Percentiles rank a stretch among this genome's conserved stretches.
Evolutionary conservation across 2,888 invertebrate genomes (phyloP).

Genomic region (Schizotus pectinicornis): DNA sequence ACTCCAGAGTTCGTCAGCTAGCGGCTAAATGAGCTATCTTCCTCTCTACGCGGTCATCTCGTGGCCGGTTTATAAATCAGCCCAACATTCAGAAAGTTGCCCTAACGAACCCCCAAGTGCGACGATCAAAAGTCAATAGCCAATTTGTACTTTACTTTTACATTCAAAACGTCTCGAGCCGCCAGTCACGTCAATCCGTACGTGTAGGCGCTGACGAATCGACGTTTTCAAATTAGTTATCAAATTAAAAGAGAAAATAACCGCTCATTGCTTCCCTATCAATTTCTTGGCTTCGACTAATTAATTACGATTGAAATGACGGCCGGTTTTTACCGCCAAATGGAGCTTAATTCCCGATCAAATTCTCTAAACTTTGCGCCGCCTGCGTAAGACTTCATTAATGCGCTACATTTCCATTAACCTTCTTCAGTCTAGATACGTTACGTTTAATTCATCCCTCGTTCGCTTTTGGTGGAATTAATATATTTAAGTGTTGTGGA

Average conservation of each 20-base stretch:
- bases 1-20: slow-evolving; percentile 43
- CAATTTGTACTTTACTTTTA: slow-evolving; percentile 45
- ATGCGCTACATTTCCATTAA: no score
- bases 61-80: slow-evolving; percentile 55
- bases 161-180: slow-evolving; percentile 35
- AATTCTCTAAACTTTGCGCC: slow-evolving; percentile 36
- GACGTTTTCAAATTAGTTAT: slow-evolving; percentile 7
- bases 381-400: slow-evolving; percentile 7
- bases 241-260: slow-evolving; percentile 11
- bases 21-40: slow-evolving; percentile 47
- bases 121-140: slow-evolving; percentile 50
- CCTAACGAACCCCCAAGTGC: slow-evolving; percentile 49
- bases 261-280: neutral
- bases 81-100: slow-evolving; percentile 53
- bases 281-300: no score
- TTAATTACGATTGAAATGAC: slow-evolving; percentile 37
- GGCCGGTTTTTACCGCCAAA: slow-evolving; percentile 33
- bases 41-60: slow-evolving; percentile 45
- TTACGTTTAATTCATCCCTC: no score
- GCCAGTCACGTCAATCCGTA: neutral
- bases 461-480: no score
- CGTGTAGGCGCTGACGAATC: no score
- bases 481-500: no score
- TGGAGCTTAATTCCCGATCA: slow-evolving; percentile 37
- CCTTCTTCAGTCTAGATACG: no score